These are phyloP conservation scores for Cinara cedri DNA, from an alignment of 2,888 invertebrate species.

Conservation along the genomic window DNA sequence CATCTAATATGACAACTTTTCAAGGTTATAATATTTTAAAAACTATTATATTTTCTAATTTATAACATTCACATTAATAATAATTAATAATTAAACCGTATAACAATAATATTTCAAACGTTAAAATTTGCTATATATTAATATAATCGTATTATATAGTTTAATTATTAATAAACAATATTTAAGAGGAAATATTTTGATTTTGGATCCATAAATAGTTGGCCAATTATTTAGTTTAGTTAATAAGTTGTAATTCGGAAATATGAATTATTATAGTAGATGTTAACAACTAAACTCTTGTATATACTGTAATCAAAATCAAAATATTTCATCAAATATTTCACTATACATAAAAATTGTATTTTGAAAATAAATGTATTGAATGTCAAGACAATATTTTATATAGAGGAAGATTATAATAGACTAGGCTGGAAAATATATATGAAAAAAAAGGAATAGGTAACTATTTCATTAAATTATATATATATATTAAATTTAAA, in stretches of 20 bases:
- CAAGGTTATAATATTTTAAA: slow-evolving; percentile 31
- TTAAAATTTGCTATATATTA: slow-evolving; percentile 27
- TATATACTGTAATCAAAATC: slow-evolving; percentile 8
- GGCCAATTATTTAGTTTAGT: slow-evolving; percentile 1
- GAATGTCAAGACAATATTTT: neutral
- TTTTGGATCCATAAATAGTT: slow-evolving; percentile 6
- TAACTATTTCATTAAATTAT: neutral
- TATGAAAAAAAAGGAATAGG: slow-evolving; percentile 18
- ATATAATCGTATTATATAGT: slow-evolving; percentile 33
- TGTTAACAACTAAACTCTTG: slow-evolving; percentile 15
- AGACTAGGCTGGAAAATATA: neutral
- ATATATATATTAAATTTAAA: neutral
- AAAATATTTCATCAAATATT: slow-evolving; percentile 23
- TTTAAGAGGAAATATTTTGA: slow-evolving; percentile 11
- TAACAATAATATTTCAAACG: slow-evolving; percentile 42
- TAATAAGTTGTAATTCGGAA: slow-evolving; percentile 39
- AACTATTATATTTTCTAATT: slow-evolving; percentile 43
- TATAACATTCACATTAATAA: slow-evolving; percentile 46
- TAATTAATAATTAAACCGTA: slow-evolving; percentile 55
- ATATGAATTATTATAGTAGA: slow-evolving; percentile 1
- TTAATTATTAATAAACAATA: slow-evolving; percentile 32
- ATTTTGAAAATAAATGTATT: slow-evolving; percentile 5
- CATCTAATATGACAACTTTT: slow-evolving; percentile 37
- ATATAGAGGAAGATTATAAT: slow-evolving; percentile 10
- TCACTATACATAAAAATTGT: slow-evolving; percentile 16